Base-by-base conservation (phyloP, 2,113 vertebrate genomes). In the Neogale vison region DNA sequence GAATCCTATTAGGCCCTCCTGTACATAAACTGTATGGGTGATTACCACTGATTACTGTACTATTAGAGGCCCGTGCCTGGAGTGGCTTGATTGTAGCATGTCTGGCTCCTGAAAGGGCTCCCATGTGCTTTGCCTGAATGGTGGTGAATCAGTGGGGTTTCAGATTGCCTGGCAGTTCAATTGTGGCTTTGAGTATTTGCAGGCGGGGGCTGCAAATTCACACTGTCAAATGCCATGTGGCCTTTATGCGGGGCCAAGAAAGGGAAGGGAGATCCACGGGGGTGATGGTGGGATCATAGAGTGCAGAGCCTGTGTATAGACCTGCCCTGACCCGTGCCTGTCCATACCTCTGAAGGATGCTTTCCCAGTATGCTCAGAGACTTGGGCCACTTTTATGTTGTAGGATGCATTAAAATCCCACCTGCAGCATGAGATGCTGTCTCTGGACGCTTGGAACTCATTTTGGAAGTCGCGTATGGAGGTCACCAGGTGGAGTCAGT, bases 31-130 rank as follows among this genome's bases (percentile, higher is more conserved):
- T 90, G 98, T 98, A 97, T 96, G 97, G 98, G 88, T 98, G 98
- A 98, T 99, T 98, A 98, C 95, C 98, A 95, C 98, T 98, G 98
- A 99, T 98, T 98, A 97, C 98, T 96, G 95, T 97, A 97, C 98
- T 98, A 96, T 98, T 98, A 98, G 98, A 98, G 97, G 96, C 98
- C 96, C 97, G 96, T 94, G 96, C 36, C 6, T 98, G 93, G 96
- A 98, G 98, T 92, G 96, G 86, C 98, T 98, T 98, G 98, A 98
- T 98, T 97, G 98, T 95, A 98, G 98, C 96, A 92, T 77, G 98
- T 84, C 98, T 98, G 97, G 96, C 95, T 98, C 98, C 95, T 93
- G 84, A 94, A 98, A 98, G 96, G 92, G 93, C 92, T 97, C 98
- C 98, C 96, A 18, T 97, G 98, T 97, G 97, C 97, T 98, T 94